Percentiles rank a stretch among this genome's conserved stretches.
phyloP scores from a whole-genome alignment of 2,888 invertebrate genomes.

The Sisyra terminalis region DNA sequence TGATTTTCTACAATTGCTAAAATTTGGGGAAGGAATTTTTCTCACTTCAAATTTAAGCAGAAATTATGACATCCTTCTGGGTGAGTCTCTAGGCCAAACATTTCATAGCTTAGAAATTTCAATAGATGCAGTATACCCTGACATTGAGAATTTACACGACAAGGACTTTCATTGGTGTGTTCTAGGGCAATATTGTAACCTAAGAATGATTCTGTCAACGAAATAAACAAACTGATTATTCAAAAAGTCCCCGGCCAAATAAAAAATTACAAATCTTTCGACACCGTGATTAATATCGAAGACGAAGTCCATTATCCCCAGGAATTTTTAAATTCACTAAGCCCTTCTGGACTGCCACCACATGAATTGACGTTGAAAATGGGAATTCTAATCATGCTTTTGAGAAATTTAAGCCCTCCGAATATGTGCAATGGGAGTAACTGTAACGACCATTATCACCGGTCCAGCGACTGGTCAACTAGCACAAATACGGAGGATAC shows the following conservation, averaged over 20 bases:
- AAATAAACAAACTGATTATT: background rate
- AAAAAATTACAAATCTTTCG: conserved; percentile 13
- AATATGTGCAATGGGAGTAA: background rate
- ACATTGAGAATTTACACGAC: background rate
- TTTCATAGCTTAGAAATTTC: too few species aligned
- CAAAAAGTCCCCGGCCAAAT: background rate
- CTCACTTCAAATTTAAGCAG: background rate
- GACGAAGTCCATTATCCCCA: conserved; percentile 13
- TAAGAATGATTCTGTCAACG: background rate
- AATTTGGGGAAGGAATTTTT: too few species aligned
- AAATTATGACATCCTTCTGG: background rate
- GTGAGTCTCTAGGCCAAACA: too few species aligned
- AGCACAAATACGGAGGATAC: too few species aligned
- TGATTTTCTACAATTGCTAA: background rate
- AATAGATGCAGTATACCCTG: too few species aligned
- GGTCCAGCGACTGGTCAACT: conserved; percentile 2
- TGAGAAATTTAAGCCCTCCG: background rate
- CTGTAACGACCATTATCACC: background rate
- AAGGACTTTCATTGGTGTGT: background rate
- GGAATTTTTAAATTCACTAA: too few species aligned
- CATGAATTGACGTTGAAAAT: too few species aligned
- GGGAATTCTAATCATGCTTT: background rate
- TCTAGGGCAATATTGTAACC: background rate
- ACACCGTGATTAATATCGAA: too few species aligned
- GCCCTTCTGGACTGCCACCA: too few species aligned